Base-by-base conservation (phyloP, 2,888 invertebrate species). In the Harpagoxenus sublaevis region DNA sequence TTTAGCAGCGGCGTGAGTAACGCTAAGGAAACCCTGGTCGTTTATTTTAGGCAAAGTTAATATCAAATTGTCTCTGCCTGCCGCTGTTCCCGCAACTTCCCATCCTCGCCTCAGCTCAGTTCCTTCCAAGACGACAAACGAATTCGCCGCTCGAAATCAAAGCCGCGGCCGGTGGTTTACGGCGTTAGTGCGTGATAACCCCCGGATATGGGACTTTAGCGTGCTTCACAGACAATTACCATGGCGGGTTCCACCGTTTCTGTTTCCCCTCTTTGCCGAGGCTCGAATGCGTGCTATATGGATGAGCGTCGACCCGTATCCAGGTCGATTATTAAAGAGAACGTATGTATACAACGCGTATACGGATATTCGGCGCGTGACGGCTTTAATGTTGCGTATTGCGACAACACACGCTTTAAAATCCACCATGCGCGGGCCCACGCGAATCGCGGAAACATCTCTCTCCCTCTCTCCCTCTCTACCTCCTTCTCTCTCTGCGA, bases 291-390 rank as follows among this genome's bases (percentile, higher is more conserved):
- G 10, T 53, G 57, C 66, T 48, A 31, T 57, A 53, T 83, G 51
- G 73, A 82, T 53, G 62, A 63, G 63, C 77, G 53, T 39, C 65
- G 78, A 74, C 66, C 48, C 68, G 45, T 66, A 70, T 82, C 60
- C 83, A 71, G 65, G 84, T 85, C 89, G 87, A 91, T 90, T 90
- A 92, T 90, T 89, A 90, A 89, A 90, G 86, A 71, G 89, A 90
- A 87, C 85, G 63, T 81, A 31, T 45, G 78, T 57, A 55, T 60
- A 79, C 57, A 60, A 60, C 35, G 68, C 65, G 18, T 55, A 55
- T 55, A 55, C 45, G 23, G 35, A 39, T 51, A 53, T 45, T 81
- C 60, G 73, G 23, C 28, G 42, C 48, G 57, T 70, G 45, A 71
- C 48, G 18, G 48, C 79, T 81, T 81, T 73, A 81, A 81, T 39